Base-by-base conservation (phyloP, 2,888 invertebrate genomes). In the Osedax fenrisi region DNA sequence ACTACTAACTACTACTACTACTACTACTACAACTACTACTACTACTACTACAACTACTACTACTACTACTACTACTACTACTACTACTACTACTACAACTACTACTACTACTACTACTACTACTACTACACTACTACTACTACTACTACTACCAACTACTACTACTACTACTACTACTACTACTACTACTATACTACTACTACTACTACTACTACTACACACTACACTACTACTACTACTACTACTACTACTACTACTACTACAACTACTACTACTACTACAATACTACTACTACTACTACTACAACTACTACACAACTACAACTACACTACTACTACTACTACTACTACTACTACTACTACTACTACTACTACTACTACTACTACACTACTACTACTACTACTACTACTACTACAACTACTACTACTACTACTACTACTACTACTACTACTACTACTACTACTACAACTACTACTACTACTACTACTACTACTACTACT, bases 401-500 rank as follows among this genome's bases (percentile, higher is more conserved):
- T 66, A 25, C 26, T 66, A 24, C 59, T 74, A 26, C 74, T 22
- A 13, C 61, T 69, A 66, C 70, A 17, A 25, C 70, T n/a, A 25
- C 74, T 41, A 5, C 70, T 71, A 26, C 56, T 71, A n/a, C 74
- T 74, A 23, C 69, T 71, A 26, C 73, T 71, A 25, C 74, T 74
- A 27, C 26, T 70, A 21, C 26, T 41, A 21, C 74, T 74, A 41
- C 74, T 41, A 24, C 26, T 56, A 27, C 74, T 71, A 41, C 74
- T 56, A 41, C 70, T 59, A 26, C 74, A 70, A 64, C 21, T 70
- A 41, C 74, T 71, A 64, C 27, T 56, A 21, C 74, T 21, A 23
- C 66, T 71, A 68, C 73, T 73, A 66, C 61, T 69, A 62, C 59
- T 75, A 75, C 64, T 75, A 66, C 27, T 75, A 75, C 27, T 62